Base-by-base conservation (phyloP, 2,113 vertebrate species). In the Chauna torquata region DNA sequence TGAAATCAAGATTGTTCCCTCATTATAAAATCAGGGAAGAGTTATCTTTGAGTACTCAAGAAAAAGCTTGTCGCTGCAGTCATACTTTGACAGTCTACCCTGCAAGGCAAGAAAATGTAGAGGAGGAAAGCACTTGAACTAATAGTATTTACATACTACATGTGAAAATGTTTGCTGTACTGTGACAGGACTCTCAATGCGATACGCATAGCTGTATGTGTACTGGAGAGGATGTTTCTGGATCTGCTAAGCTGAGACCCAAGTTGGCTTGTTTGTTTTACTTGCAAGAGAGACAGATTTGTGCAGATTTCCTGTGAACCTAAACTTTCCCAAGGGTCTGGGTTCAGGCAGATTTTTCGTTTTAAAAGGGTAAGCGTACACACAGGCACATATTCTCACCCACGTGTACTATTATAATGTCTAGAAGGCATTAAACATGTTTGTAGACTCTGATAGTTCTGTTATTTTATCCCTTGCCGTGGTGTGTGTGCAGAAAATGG, bases 321-420 rank as follows among this genome's bases (percentile, higher is more conserved):
- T 19, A 24, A 66, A 75, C 61, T 23, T 91, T 86, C 70, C 75
- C 80, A 75, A 64, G 65, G 61, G 18, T 24, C 75, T 78, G 71
- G 23, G 23, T 28, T 82, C 32, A 17, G 59, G 20, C 12, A 50
- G 42, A 17, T 50, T 38, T 47, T 61, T 65, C 1, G 6, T 81
- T 80, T 57, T 24, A 38, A 42, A 15, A 61, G 75, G 34, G 52
- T 20, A 40, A 18, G 5, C 57, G 19, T 18, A 10, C 44, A 20
- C 24, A 28, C 14, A 40, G 59, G 32, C 44, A 8, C 24, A 10
- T 23, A 8, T 11, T 42, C 9, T 68, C 57, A 36, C 54, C 54
- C 30, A 1, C 38, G 6, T 0, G 0, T 38, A 3, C 58, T 68
- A 3, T 5, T 49, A 28, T 2, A 14, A 15, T 52, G 40, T 45